These are phyloP conservation scores for Petrocephalus schoutedeni DNA, from an alignment of 2,797 vertebrate genomes.

Conservation along the genomic window DNA sequence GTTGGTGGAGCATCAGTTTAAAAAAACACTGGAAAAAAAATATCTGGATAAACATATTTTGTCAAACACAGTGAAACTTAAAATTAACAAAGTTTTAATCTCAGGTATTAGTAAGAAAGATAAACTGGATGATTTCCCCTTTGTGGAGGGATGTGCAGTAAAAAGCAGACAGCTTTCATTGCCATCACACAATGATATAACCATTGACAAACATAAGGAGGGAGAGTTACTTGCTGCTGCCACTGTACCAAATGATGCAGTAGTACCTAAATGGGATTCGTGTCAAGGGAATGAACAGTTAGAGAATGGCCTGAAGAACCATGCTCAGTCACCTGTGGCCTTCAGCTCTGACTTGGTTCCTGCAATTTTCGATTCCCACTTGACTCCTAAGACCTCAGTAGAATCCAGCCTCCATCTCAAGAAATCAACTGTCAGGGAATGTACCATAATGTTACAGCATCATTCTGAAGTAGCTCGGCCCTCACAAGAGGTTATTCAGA, in stretches of 20 bases:
- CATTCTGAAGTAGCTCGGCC: neutral
- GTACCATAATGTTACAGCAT: neutral
- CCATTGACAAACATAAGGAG: constrained; percentile 4
- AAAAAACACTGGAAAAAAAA: neutral
- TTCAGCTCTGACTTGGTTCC: constrained; percentile 24
- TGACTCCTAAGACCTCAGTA: constrained; percentile 49
- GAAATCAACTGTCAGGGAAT: constrained; percentile 32
- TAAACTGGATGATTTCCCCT: neutral
- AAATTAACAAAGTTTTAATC: neutral
- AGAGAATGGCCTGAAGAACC: neutral
- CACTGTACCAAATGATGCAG: constrained; percentile 38
- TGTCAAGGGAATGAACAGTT: neutral
- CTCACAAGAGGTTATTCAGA: neutral
- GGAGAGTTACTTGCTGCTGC: constrained; percentile 20
- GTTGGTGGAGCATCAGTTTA: neutral
- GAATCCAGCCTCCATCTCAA: constrained; percentile 41
- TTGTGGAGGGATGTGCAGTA: neutral
- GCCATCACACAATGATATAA: constrained; percentile 16
- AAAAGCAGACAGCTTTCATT: neutral
- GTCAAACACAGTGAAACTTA: neutral
- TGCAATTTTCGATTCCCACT: constrained; percentile 56
- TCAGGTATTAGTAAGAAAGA: neutral
- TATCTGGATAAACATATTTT: neutral
- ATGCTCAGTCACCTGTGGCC: constrained; percentile 33
- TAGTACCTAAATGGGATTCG: constrained; percentile 42